Base-by-base conservation (phyloP, 92 coral and sea anemone genomes). In the Palythoa caribaeorum region DNA sequence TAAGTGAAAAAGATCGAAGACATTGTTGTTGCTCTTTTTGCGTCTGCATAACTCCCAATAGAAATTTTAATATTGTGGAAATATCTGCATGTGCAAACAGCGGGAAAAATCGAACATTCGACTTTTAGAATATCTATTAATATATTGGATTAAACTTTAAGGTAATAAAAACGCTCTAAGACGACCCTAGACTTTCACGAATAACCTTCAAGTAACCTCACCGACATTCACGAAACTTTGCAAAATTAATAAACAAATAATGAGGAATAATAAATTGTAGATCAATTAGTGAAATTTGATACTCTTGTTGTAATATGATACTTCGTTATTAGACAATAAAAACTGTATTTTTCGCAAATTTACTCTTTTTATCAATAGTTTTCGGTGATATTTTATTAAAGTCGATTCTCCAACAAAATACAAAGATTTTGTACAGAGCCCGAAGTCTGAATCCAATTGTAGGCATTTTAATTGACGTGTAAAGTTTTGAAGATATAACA, bases 351-450 rank as follows among this genome's bases (percentile, higher is more conserved):
- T 65, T 65, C 71, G 71, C 72, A 68, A 68, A 68, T 68, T 19
- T 19, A 20, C 6, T 28, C 6, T n/a, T 20, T 68, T 4, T 19
- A 3, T 68, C 12, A 68, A 68, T 19, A 20, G 37, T 68, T n/a
- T 68, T 68, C 37, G 72, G 72, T 38, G 38, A 68, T 19, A 38
- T 68, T 68, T 66, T 19, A 66, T 68, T 38, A 20, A 28, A 19
- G 72, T 68, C 9, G 38, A 68, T 68, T 68, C 37, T 68, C 72
- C 72, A 19, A 68, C 72, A 28, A 68, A 68, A 66, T 21, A 68
- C 6, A 68, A 68, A 65, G 5, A 65, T 65, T 65, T 65, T 65
- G 71, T 65, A 65, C 10, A 68, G 38, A 20, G 38, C 38, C 11
- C 72, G 38, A 5, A 68, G 38, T 68, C 37, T 68, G 37, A 68